phyloP scores from a whole-genome alignment of 2,797 vertebrate genomes.

The Neostethus bicornis region DNA sequence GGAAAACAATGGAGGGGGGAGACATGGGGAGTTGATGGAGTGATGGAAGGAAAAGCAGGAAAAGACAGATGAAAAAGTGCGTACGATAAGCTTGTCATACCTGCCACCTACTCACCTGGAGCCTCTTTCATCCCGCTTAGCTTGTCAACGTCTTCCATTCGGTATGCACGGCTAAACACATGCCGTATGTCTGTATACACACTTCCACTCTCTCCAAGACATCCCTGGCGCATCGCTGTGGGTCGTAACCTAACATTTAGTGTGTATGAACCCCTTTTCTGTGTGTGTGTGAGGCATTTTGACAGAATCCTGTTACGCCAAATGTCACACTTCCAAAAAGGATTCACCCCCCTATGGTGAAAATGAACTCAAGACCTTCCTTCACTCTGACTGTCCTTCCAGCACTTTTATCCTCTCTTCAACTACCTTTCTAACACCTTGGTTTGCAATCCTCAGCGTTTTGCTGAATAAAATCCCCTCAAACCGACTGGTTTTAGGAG shows the following conservation, averaged over 20 bases:
- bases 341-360: slow-evolving; percentile 68
- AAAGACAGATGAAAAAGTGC: slow-evolving; percentile 21
- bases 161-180: neutral
- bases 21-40: slow-evolving; percentile 26
- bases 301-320: slow-evolving; percentile 72
- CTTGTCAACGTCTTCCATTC: slow-evolving; percentile 18
- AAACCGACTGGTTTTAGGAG: slow-evolving; percentile 56
- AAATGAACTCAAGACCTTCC: slow-evolving; percentile 69
- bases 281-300: slow-evolving; percentile 45
- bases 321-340: slow-evolving; percentile 79
- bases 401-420: slow-evolving; percentile 68
- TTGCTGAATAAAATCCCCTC: slow-evolving; percentile 67
- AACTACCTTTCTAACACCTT: slow-evolving; percentile 55
- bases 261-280: slow-evolving; percentile 21
- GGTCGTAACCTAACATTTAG: slow-evolving; percentile 58
- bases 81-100: slow-evolving; percentile 24
- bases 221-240: slow-evolving; percentile 8
- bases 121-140: slow-evolving; percentile 37
- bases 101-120: slow-evolving; percentile 26
- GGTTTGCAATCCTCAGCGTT: slow-evolving; percentile 70
- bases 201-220: neutral
- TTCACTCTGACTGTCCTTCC: slow-evolving; percentile 46
- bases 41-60: slow-evolving; percentile 29
- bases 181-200: neutral
- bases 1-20: neutral